Conservation (phyloP, 2,113 vertebrate genomes). For the Sarotherodon lohbergeri region DNA sequence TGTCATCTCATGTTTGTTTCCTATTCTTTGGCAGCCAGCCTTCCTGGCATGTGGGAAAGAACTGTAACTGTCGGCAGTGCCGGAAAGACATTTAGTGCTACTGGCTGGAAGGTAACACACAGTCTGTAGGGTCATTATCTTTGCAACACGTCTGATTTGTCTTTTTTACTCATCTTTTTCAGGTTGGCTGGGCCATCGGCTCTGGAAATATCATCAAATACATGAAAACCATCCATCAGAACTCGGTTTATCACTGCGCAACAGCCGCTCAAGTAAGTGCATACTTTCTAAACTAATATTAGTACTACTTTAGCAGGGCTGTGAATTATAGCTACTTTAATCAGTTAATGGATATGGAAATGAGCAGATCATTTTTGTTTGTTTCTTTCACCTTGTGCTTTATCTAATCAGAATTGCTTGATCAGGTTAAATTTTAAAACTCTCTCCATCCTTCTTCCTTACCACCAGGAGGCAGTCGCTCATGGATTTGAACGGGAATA, state of each 20-base stretch:
- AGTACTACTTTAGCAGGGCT: not conserved
- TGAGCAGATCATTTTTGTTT: not conserved
- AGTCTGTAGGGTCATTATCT: not conserved
- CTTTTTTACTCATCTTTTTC: not conserved
- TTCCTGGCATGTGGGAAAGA: conserved; percentile 94
- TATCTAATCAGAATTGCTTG: not conserved
- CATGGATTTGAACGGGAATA: conserved; percentile 80
- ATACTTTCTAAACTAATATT: not conserved
- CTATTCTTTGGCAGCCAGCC: conserved; percentile 74
- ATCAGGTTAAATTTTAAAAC: not conserved
- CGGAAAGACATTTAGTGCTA: conserved; percentile 91
- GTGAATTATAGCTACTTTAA: not conserved
- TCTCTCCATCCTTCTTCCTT: not conserved
- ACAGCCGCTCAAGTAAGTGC: conserved; percentile 84
- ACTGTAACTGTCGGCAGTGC: conserved; percentile 85
- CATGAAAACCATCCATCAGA: conserved; percentile 85
- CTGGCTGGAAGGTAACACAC: conserved; percentile 88
- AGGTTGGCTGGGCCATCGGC: conserved; percentile 92
- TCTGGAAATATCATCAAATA: conserved; percentile 79
- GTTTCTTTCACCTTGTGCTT: not conserved
- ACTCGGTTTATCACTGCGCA: conserved; percentile 84
- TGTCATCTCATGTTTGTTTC: not conserved
- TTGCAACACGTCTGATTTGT: not conserved
- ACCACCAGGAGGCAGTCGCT: conserved; percentile 82
- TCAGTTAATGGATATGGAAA: not conserved